phyloP scores from a whole-genome alignment of 2,888 invertebrate species.

The Sipunculus nudus region DNA sequence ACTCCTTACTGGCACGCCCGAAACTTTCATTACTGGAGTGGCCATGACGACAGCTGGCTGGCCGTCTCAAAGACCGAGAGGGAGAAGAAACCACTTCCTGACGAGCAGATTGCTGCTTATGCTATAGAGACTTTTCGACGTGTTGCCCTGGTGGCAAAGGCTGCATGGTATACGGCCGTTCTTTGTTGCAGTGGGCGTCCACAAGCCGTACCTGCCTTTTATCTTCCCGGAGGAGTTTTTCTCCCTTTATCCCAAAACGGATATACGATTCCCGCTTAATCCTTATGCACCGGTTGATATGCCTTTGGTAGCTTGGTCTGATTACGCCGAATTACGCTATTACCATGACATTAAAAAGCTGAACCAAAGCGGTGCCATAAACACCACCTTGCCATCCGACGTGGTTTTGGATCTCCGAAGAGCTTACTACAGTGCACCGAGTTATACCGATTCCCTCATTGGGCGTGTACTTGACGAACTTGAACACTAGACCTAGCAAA shows the following conservation, averaged over 20 bases:
- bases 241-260: constrained; percentile 3
- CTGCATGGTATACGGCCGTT: constrained; percentile 32
- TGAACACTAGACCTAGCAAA: constrained; percentile 29
- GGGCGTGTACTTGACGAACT: constrained; percentile 38
- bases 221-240: constrained; percentile 26
- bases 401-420: constrained; percentile 21
- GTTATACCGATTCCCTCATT: constrained; percentile 38
- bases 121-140: constrained; percentile 1
- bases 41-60: constrained; percentile 15
- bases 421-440: constrained; percentile 39
- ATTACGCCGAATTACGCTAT: constrained; percentile 5
- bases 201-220: constrained; percentile 23
- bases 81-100: constrained; percentile 2
- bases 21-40: constrained; percentile 16
- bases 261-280: constrained; percentile 14
- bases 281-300: constrained; percentile 19
- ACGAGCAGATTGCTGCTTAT: constrained; percentile 13
- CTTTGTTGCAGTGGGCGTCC: constrained; percentile 40
- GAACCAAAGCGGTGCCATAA: constrained; percentile 13
- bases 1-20: constrained; percentile 22
- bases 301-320: constrained; percentile 21
- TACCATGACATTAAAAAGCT: constrained; percentile 26
- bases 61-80: constrained; percentile 10
- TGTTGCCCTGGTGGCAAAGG: constrained; percentile 4
- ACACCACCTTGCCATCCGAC: constrained; percentile 11